phyloP scores from a whole-genome alignment of 2,113 vertebrate genomes.

The Cepphus grylle region DNA sequence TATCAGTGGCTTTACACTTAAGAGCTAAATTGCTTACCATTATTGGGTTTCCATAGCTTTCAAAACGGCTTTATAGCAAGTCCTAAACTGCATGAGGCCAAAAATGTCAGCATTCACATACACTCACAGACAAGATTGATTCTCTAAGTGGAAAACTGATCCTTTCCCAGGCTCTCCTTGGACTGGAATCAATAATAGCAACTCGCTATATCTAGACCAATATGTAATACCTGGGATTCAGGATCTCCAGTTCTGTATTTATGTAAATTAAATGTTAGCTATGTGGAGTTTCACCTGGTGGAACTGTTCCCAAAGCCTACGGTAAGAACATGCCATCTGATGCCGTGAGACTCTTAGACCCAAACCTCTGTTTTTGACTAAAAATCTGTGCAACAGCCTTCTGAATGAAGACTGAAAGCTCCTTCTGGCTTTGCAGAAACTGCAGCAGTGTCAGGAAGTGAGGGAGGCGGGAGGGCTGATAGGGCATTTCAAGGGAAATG shows the following conservation, averaged over 20 bases:
- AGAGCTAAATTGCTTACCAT: conserved; percentile 60
- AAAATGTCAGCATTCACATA: conserved; percentile 53
- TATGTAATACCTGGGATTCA: conserved; percentile 41
- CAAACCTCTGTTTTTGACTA: conserved; percentile 34
- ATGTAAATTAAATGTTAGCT: conserved; percentile 41
- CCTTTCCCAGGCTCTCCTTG: conserved; percentile 67
- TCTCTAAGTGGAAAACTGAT: conserved; percentile 61
- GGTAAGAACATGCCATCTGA: background rate
- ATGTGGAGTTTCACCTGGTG: conserved; percentile 16
- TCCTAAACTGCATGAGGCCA: conserved; percentile 34
- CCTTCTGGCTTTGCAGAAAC: background rate
- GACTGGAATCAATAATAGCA: conserved; percentile 62
- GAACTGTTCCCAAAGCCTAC: background rate
- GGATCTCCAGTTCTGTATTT: conserved; percentile 29
- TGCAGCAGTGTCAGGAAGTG: background rate
- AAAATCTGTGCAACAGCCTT: conserved; percentile 5
- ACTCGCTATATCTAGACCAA: conserved; percentile 40
- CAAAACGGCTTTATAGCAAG: conserved; percentile 53
- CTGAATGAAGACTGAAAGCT: conserved; percentile 20
- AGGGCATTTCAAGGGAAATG: background rate
- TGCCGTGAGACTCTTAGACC: background rate
- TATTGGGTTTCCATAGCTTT: conserved; percentile 68
- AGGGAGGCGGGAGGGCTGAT: background rate
- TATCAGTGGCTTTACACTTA: conserved; percentile 60
- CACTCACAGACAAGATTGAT: conserved; percentile 50